Evolutionary conservation across 2,113 vertebrate species (phyloP).

Genomic region (Aleadryas rufinucha): DNA sequence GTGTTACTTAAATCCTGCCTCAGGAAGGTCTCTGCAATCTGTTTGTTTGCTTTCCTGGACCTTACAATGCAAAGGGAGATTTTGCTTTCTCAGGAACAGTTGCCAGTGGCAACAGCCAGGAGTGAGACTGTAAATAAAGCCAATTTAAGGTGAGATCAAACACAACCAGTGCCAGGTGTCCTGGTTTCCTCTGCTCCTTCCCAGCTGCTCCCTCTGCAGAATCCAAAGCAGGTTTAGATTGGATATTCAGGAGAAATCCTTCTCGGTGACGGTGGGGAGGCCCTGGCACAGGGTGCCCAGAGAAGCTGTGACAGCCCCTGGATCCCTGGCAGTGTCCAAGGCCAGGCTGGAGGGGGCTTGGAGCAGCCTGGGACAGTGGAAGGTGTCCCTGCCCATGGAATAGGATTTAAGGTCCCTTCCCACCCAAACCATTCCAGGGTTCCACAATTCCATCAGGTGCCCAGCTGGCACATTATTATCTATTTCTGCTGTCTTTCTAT

Average conservation of each 20-base stretch:
- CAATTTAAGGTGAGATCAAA: not conserved
- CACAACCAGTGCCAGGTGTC: not conserved
- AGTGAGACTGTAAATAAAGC: not conserved
- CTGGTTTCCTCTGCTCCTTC: not conserved
- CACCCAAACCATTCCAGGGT: not conserved
- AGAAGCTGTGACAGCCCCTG: not conserved
- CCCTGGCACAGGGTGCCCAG: not conserved
- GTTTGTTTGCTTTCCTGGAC: not conserved
- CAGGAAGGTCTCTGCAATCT: not conserved
- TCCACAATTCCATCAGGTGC: not conserved
- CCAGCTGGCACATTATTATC: not conserved
- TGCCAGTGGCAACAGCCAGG: constrained; percentile 7
- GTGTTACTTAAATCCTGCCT: not conserved
- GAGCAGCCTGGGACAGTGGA: accelerated
- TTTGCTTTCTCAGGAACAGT: not conserved
- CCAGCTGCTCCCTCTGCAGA: not conserved
- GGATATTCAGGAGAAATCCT: not conserved
- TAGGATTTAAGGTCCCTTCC: not conserved
- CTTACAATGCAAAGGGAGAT: not conserved
- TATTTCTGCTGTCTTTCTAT: not conserved
- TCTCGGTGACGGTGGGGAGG: not conserved
- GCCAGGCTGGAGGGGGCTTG: not conserved
- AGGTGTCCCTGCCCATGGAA: not conserved
- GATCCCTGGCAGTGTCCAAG: not conserved
- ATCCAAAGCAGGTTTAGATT: not conserved